Evolutionary conservation across 2,797 vertebrate species (phyloP), one percentile per base, ranked within the genome.

Genomic region (Peromyscus nudipes): DNA sequence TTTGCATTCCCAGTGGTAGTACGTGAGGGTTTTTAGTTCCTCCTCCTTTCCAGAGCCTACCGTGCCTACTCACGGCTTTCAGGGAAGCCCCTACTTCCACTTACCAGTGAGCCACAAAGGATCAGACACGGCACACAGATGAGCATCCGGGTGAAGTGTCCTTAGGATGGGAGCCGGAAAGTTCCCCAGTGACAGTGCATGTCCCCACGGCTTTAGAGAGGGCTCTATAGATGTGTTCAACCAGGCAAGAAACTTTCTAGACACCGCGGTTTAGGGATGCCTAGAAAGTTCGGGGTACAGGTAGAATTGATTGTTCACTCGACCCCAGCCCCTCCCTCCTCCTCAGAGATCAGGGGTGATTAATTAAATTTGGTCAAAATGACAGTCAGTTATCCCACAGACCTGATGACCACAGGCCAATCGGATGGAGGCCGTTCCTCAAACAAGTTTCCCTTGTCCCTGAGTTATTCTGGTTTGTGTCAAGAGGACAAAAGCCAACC

Each of bases 211-310:
- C 34, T 57, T 83, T 34, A 43, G 52, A 55, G 3, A 60, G 11
- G 5, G 29, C 40, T 81, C 64, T 27, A 0, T 57, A 13, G 21
- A 17, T 19, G 4, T 79, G 19, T 57, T 65, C 77, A 25, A 27
- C 34, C 37, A 77, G 10, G 62, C 6, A 21, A 79, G 62, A 89
- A 83, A 34, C 21, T 76, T 75, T 27, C 69, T 0, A 34, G n/a
- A 75, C 14, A 31, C 2, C 21, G 1, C 0, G 6, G 31, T 37
- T 69, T 4, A 79, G 55, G 21, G 1, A 43, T 1, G 8, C 13
- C 77, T 17, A 71, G 82, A 65, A 21, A 84, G 2, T 31, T 21
- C 4, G 21, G 40, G 27, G 12, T 64, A 46, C 21, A 6, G 0
- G 37, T 64, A 13, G 43, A 84, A 71, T 3, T 77, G 62, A 60